Conservation (phyloP, 1,140 invertebrate species). For the Orchesella cincta region DNA sequence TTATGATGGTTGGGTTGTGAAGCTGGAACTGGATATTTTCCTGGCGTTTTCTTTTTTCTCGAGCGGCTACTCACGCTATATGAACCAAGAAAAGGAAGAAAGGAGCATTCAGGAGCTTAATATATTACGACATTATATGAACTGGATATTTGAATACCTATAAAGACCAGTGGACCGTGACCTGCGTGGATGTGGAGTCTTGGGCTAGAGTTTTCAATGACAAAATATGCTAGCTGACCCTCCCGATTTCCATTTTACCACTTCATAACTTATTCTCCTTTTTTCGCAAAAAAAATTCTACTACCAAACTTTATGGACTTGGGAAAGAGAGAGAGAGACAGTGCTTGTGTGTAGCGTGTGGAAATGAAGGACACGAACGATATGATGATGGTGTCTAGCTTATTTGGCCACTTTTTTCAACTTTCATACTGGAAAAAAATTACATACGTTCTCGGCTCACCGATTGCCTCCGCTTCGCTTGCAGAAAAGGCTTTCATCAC, state of each 20-base stretch:
- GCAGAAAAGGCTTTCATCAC: too few species aligned
- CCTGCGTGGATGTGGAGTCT: neutral
- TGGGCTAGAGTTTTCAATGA: neutral
- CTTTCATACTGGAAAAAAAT: too few species aligned
- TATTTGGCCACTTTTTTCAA: too few species aligned
- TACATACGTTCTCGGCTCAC: too few species aligned
- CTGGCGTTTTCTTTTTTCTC: neutral
- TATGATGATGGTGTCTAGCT: too few species aligned
- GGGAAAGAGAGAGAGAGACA: neutral
- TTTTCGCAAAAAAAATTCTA: neutral
- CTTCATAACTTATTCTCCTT: slow-evolving; percentile 4
- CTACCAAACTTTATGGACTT: neutral
- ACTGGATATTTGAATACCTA: neutral
- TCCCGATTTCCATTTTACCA: slow-evolving; percentile 16
- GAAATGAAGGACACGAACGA: neutral
- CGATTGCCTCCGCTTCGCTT: too few species aligned
- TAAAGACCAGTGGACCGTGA: slow-evolving; percentile 19
- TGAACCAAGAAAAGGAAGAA: neutral
- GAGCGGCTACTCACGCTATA: neutral
- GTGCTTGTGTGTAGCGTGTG: neutral
- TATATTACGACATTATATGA: neutral
- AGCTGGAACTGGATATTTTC: neutral
- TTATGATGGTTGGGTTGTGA: neutral
- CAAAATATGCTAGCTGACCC: slow-evolving; percentile 23
- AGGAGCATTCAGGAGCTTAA: neutral